Evolutionary conservation across 2,797 vertebrate genomes (phyloP).

Genomic region (Chelonia mydas): DNA sequence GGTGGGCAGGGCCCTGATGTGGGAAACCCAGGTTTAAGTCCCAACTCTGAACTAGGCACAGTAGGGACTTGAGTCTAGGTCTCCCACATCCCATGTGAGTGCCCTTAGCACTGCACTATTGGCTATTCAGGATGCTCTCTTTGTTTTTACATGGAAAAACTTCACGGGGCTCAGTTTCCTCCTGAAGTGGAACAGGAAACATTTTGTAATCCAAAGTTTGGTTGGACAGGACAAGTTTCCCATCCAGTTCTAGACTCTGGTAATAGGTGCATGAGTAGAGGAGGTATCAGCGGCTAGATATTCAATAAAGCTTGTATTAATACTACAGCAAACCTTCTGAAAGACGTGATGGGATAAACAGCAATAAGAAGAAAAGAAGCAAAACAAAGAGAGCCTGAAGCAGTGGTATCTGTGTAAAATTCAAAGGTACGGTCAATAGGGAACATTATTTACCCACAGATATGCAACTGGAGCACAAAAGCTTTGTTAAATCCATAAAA

Average conservation of each 20-base stretch:
- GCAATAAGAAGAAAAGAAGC: background rate
- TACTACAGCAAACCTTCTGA: background rate
- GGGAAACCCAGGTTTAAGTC: background rate
- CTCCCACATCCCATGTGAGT: background rate
- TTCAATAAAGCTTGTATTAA: conserved; percentile 5
- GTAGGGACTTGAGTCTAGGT: background rate
- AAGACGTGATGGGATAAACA: background rate
- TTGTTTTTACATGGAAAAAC: background rate
- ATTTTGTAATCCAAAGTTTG: background rate
- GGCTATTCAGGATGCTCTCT: background rate
- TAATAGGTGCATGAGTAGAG: conserved; percentile 24
- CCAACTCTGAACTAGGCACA: background rate
- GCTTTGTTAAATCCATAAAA: conserved; percentile 4
- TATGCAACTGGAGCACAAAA: background rate
- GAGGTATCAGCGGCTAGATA: background rate
- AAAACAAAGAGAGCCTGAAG: conserved; percentile 11
- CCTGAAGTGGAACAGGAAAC: background rate
- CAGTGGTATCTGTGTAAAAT: background rate
- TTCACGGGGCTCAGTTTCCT: background rate
- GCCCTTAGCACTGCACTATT: background rate
- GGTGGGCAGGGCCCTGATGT: background rate
- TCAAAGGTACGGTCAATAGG: background rate
- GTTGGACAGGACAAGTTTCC: too few species aligned
- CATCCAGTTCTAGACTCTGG: background rate
- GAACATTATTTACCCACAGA: background rate